Evolutionary conservation across 2,888 invertebrate species (phyloP), one percentile per base, ranked within the genome.

Genomic region (Mayetiola destructor): DNA sequence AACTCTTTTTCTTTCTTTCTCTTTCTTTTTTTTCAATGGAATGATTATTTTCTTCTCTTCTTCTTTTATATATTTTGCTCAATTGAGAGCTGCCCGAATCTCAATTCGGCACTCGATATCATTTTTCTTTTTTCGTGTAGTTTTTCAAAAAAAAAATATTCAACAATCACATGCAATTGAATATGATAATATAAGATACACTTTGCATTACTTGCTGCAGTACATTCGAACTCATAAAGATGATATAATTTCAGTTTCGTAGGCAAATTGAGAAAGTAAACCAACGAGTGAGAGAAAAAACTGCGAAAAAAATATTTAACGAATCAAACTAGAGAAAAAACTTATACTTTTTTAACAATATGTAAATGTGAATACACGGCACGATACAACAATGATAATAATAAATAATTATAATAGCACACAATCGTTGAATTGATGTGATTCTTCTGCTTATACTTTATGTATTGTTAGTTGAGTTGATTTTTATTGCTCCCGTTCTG

Each of bases 101-200:
- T 2, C 20, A 18, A 18, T 39, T 23, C 14, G 23, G n/a, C 29
- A 27, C 8, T 48, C n/a, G 3, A n/a, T 48, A 27, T 48, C 16
- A 16, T n/a, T n/a, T n/a, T n/a, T n/a, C n/a, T n/a, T n/a, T n/a
- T n/a, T 3, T 48, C 6, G 20, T 42, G 27, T 48, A n/a, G n/a
- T n/a, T n/a, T n/a, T n/a, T n/a, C n/a, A n/a, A n/a, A n/a, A n/a
- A n/a, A n/a, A n/a, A n/a, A n/a, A n/a, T n/a, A n/a, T n/a, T n/a
- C n/a, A n/a, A 48, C 48, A 48, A 27, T 48, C 48, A 48, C 48
- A 48, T 48, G 48, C 48, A 42, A 48, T 48, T 48, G 23, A 40
- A 18, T 40, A 20, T 20, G 3, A 40, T 20, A 37, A n/a, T n/a
- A n/a, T n/a, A n/a, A n/a, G n/a, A n/a, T n/a, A n/a, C n/a, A n/a